Evolutionary conservation across 1,140 invertebrate genomes (phyloP).

Genomic region (Phenacoccus solenopsis): DNA sequence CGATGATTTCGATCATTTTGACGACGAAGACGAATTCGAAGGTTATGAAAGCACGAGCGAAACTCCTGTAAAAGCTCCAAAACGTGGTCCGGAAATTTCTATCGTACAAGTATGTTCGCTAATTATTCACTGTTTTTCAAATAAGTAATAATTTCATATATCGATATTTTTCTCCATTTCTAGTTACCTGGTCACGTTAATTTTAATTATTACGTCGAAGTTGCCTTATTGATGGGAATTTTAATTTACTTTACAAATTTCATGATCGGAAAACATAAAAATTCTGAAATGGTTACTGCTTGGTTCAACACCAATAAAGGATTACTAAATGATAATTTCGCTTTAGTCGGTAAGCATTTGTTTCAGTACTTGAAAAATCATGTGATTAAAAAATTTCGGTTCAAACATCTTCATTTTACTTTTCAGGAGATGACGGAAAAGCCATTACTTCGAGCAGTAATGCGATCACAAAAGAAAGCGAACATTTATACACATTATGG

Average conservation of each 20-base stretch:
- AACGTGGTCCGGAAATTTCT: not conserved
- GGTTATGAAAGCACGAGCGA: conserved; percentile 47
- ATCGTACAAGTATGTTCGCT: not conserved
- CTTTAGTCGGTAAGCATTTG: conserved; percentile 62
- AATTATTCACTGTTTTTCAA: conserved; percentile 39
- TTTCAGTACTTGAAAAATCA: not conserved
- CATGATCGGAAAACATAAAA: conserved; percentile 76
- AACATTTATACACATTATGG: conserved; percentile 89
- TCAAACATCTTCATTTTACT: not conserved
- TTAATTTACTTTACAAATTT: conserved; percentile 91
- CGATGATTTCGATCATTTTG: conserved; percentile 83
- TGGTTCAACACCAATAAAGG: conserved; percentile 78
- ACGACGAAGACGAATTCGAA: conserved; percentile 92
- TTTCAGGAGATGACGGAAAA: conserved; percentile 56
- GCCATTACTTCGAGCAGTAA: conserved; percentile 48
- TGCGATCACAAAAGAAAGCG: conserved; percentile 74
- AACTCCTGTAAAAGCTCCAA: not conserved
- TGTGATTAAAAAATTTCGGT: not conserved
- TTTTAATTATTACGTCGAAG: conserved; percentile 95
- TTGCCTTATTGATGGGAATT: conserved; percentile 75
- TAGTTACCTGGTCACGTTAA: conserved; percentile 77
- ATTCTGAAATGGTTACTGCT: conserved; percentile 70
- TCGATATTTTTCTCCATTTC: conserved; percentile 78
- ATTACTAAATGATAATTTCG: conserved; percentile 84
- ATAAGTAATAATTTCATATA: conserved; percentile 47